A percentile compares a stretch with the other conserved stretches of the same genome.
These are phyloP conservation scores for Eonycteris spelaea DNA, from an alignment of 2,113 vertebrate species.

Conservation along the genomic window DNA sequence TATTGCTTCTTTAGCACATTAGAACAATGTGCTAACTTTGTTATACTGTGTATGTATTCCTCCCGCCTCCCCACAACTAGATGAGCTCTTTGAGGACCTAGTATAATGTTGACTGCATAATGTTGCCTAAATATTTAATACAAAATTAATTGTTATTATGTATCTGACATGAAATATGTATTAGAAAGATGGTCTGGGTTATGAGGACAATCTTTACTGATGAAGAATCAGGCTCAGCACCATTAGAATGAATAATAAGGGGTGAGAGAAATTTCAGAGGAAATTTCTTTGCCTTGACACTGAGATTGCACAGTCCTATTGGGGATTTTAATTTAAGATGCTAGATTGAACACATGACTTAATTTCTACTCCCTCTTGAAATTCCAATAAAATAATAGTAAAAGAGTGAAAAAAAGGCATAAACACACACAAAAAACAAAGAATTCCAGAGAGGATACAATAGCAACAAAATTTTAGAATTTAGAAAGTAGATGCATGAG, in stretches of 20 bases:
- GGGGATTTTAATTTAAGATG: neutral
- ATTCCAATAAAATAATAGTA: neutral
- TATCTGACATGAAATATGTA: neutral
- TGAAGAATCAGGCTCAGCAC: neutral
- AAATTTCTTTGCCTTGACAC: neutral
- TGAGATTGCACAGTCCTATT: neutral
- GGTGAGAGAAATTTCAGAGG: neutral
- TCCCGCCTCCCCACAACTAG: neutral
- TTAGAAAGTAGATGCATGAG: neutral
- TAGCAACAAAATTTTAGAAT: neutral
- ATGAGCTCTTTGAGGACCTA: neutral
- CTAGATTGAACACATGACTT: neutral
- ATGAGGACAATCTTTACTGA: neutral
- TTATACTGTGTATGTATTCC: neutral
- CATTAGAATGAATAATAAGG: neutral
- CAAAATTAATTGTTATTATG: neutral
- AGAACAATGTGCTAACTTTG: neutral
- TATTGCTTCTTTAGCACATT: neutral
- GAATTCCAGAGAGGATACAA: neutral
- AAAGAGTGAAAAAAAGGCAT: neutral
- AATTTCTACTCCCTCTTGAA: neutral
- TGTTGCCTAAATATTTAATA: neutral
- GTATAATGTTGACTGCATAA: neutral
- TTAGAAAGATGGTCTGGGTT: neutral
- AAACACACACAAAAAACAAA: neutral